Percentiles rank a stretch among this genome's conserved stretches.
Conservation (phyloP, 2,888 invertebrate genomes). For the Archips xylosteana region DNA sequence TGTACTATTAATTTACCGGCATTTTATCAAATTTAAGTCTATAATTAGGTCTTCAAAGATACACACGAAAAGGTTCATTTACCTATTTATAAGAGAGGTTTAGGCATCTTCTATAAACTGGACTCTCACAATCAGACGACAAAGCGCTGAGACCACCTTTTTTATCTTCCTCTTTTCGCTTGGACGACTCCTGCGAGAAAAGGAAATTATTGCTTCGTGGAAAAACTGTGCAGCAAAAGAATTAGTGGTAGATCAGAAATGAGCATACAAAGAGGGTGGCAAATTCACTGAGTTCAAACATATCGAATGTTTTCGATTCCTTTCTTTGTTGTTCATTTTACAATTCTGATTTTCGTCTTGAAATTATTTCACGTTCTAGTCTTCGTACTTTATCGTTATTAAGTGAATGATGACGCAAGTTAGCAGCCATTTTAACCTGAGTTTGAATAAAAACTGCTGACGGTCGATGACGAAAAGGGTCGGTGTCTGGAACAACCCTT, state of each 20-base stretch:
- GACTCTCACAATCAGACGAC: constrained; percentile 59
- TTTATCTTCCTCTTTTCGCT: constrained; percentile 77
- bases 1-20: neutral
- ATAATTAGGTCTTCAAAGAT: neutral
- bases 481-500: constrained; percentile 13
- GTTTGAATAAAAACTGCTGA: constrained; percentile 18
- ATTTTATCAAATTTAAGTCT: neutral
- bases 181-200: constrained; percentile 67
- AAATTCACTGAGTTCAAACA: constrained; percentile 50
- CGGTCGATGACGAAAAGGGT: constrained; percentile 14
- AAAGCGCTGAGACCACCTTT: constrained; percentile 73
- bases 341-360: constrained; percentile 2
- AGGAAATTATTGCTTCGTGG: constrained; percentile 73
- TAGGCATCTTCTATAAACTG: constrained; percentile 47
- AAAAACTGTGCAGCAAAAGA: constrained; percentile 62
- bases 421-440: constrained; percentile 18
- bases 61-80: constrained; percentile 1
- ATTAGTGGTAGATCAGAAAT: constrained; percentile 64
- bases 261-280: constrained; percentile 66
- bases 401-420: neutral
- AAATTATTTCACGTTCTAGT: neutral
- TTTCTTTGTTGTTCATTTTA: constrained; percentile 29
- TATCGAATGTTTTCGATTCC: constrained; percentile 26
- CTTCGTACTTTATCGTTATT: neutral
- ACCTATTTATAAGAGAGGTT: neutral